Conservation (phyloP, 2,797 vertebrate genomes). For the Anisognathus igniventris region DNA sequence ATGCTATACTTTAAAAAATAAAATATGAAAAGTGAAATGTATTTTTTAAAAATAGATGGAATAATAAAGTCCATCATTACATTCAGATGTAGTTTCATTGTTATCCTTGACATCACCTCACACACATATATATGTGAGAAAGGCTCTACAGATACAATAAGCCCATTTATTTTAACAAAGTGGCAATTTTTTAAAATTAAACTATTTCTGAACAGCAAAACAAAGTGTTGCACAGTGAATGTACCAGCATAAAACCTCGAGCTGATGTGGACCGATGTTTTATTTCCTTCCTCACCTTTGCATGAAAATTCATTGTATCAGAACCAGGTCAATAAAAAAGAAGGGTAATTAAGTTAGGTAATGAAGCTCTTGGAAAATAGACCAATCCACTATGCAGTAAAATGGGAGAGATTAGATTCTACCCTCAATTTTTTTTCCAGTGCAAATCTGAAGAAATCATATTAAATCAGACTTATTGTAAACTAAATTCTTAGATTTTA, state of each 20-base stretch:
- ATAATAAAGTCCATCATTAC: neutral
- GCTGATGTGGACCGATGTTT: neutral
- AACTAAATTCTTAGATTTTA: neutral
- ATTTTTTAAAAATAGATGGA: neutral
- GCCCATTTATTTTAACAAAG: accelerated
- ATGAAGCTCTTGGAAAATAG: neutral
- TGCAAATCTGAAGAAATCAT: neutral
- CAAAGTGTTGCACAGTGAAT: neutral
- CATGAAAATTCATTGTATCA: neutral
- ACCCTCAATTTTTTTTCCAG: neutral
- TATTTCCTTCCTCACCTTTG: neutral
- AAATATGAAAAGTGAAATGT: neutral
- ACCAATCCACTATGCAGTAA: neutral
- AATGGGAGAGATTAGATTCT: neutral
- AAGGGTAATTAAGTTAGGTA: neutral
- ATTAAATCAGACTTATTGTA: neutral
- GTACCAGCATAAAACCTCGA: neutral
- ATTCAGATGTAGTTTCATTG: neutral
- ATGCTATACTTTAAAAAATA: neutral
- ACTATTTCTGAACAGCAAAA: neutral
- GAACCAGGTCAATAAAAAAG: neutral
- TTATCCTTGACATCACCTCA: neutral
- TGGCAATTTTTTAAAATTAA: neutral
- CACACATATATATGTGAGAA: neutral
- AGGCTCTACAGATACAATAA: neutral